A percentile compares a stretch with the other conserved stretches of the same genome.
phyloP scores from a whole-genome alignment of 2,113 vertebrate species.

The Crotalus viridis region DNA sequence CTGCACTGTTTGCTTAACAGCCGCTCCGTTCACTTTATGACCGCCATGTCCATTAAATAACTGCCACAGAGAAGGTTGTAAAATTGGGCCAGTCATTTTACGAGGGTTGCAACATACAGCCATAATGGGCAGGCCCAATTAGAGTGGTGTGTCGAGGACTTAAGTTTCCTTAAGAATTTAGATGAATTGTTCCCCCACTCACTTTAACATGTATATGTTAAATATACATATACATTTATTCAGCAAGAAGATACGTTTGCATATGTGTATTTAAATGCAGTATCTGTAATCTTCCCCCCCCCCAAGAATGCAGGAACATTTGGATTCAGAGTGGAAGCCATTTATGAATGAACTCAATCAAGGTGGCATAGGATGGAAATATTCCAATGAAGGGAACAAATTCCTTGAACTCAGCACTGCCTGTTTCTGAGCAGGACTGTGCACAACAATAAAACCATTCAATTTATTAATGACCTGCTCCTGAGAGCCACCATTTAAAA shows the following conservation, averaged over 20 bases:
- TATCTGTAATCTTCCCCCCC: neutral
- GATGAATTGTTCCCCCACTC: neutral
- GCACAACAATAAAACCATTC: neutral
- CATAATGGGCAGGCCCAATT: neutral
- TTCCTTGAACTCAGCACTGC: neutral
- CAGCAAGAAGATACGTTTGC: neutral
- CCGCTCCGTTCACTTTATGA: neutral
- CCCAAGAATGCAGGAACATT: neutral
- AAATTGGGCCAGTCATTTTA: neutral
- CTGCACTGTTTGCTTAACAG: neutral
- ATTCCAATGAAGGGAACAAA: neutral
- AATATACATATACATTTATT: neutral
- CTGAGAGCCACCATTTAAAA: neutral
- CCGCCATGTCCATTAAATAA: neutral
- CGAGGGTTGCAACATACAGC: neutral
- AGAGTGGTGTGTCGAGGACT: neutral
- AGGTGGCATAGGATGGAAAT: neutral
- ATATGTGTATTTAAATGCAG: neutral
- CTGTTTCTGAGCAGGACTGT: neutral
- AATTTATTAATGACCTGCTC: neutral
- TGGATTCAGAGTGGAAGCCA: neutral
- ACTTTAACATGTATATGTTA: too few relatives aligned
- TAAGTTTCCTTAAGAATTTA: neutral
- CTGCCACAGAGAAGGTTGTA: neutral
- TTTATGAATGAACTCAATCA: neutral